phyloP scores from a whole-genome alignment of 2,888 invertebrate species.

The Parapristionchus giblindavisi region DNA sequence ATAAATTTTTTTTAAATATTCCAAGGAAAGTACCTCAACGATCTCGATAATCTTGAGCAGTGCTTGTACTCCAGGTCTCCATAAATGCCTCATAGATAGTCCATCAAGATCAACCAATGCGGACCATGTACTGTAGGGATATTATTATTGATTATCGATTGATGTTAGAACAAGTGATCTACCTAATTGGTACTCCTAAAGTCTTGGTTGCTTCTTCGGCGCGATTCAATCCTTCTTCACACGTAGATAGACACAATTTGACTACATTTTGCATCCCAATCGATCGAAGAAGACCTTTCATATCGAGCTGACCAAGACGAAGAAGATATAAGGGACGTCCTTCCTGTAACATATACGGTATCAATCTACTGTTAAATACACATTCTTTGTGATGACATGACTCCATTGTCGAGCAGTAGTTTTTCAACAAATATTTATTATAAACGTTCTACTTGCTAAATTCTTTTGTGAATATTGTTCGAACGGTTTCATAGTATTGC shows the following conservation, averaged over 20 bases:
- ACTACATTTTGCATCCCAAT: slow-evolving; percentile 90
- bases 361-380: too few species aligned
- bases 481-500: too few species aligned
- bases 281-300: slow-evolving; percentile 90
- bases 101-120: slow-evolving; percentile 91
- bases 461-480: too few species aligned
- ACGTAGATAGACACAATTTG: slow-evolving; percentile 78
- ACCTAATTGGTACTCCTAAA: slow-evolving; percentile 82
- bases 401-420: too few species aligned
- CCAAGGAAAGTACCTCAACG: slow-evolving; percentile 75
- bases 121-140: slow-evolving; percentile 82
- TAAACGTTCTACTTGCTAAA: too few species aligned
- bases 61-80: slow-evolving; percentile 86
- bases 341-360: too few species aligned
- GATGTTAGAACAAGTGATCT: slow-evolving; percentile 39
- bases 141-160: neutral
- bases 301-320: slow-evolving; percentile 91
- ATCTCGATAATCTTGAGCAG: slow-evolving; percentile 80
- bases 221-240: slow-evolving; percentile 87
- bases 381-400: too few species aligned
- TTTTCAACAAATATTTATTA: too few species aligned
- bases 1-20: too few species aligned
- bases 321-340: slow-evolving; percentile 88
- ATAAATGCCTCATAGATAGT: slow-evolving; percentile 91
- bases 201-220: slow-evolving; percentile 85